phyloP scores from a whole-genome alignment of 1,140 invertebrate species.

The Andrena cerasifolii region DNA sequence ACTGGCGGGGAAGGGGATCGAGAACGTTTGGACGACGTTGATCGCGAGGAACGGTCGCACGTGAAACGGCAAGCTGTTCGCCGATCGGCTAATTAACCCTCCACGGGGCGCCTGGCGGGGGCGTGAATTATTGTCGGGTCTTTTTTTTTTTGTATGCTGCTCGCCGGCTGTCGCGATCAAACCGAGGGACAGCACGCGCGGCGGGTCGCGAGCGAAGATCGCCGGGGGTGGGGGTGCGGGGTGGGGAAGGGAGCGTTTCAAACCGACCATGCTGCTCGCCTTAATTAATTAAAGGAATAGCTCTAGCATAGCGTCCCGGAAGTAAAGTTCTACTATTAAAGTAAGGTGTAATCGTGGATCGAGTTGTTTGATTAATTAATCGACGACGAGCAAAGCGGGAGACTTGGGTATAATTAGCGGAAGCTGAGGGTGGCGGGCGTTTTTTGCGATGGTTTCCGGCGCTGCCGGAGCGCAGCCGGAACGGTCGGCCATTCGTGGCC shows the following conservation, averaged over 20 bases:
- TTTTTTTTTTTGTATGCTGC: neutral
- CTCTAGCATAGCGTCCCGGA: conserved; percentile 62
- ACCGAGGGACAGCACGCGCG: neutral
- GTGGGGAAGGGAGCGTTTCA: conserved; percentile 54
- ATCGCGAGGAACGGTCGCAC: no score
- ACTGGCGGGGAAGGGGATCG: no score
- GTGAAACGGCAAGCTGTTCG: neutral
- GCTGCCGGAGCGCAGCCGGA: neutral
- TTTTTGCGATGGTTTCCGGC: conserved; percentile 11
- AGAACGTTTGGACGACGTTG: no score
- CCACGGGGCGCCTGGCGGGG: neutral
- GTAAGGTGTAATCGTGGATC: conserved; percentile 45
- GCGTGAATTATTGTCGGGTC: neutral
- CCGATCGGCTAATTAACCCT: neutral
- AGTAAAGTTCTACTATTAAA: conserved; percentile 62
- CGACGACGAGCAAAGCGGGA: conserved; percentile 33
- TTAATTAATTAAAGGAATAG: conserved; percentile 70
- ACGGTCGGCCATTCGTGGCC: conserved; percentile 18
- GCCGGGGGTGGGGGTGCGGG: no score
- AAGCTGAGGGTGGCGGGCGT: neutral
- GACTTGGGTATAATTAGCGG: conserved; percentile 1
- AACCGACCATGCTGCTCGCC: conserved; percentile 71
- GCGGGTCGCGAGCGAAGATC: conserved; percentile 59
- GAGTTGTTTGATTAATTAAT: conserved; percentile 51
- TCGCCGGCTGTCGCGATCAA: neutral